Evolutionary conservation across 2,797 vertebrate species (phyloP).

Genomic region (Salmo trutta): DNA sequence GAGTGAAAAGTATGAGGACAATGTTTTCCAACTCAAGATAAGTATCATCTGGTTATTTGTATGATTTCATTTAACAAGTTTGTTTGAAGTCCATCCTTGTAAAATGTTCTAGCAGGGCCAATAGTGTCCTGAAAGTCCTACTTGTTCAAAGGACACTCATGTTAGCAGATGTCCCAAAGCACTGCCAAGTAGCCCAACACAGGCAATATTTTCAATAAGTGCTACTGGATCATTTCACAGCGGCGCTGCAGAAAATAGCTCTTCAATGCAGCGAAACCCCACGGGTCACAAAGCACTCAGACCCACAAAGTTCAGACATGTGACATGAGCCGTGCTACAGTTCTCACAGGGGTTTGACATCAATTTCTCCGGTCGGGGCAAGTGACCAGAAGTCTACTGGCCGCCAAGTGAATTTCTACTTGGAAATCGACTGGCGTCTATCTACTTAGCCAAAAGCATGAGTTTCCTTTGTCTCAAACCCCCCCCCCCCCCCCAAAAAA

Average conservation of each 20-base stretch:
- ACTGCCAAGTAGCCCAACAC: not conserved
- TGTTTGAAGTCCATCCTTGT: not conserved
- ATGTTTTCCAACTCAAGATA: not conserved
- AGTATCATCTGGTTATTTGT: not conserved
- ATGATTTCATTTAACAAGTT: not conserved
- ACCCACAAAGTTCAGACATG: slow-evolving; percentile 3
- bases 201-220: not conserved
- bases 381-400: not conserved
- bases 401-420: not conserved
- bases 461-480: too few species aligned
- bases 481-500: too few species aligned
- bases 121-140: not conserved
- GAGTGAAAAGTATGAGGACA: not conserved
- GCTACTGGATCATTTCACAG: slow-evolving; percentile 11
- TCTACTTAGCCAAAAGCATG: not conserved
- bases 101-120: not conserved
- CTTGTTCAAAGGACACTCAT: not conserved
- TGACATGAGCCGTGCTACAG: not conserved
- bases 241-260: slow-evolving; percentile 11
- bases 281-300: not conserved
- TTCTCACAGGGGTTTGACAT: too few species aligned
- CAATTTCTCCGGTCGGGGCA: too few species aligned
- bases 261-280: not conserved
- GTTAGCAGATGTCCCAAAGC: not conserved
- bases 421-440: not conserved